Percentiles rank a stretch among this genome's conserved stretches.
Conservation (phyloP, 2,113 vertebrate genomes). For the Larimichthys polyactis region DNA sequence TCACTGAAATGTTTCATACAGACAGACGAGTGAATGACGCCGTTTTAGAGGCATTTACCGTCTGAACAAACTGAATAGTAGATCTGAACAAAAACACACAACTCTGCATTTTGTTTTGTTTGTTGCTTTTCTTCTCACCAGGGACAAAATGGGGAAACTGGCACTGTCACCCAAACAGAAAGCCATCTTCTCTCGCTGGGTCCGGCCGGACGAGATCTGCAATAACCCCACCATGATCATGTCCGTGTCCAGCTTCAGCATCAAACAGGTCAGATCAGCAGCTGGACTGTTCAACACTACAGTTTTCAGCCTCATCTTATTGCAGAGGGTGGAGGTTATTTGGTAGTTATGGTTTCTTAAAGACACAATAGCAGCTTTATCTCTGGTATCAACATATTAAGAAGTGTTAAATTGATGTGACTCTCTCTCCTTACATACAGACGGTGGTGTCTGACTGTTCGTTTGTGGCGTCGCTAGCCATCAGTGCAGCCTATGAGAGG, state of each 20-base stretch:
- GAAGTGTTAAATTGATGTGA: no score
- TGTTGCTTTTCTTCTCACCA: conserved; percentile 58
- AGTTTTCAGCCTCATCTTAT: background rate
- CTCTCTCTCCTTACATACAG: conserved; percentile 72
- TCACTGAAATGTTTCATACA: no score
- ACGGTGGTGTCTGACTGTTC: conserved; percentile 99
- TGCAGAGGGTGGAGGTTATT: background rate
- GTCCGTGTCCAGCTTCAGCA: conserved; percentile 99
- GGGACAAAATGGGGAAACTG: conserved; percentile 93
- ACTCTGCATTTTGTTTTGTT: background rate
- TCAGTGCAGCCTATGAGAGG: conserved; percentile 97
- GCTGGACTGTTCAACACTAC: background rate
- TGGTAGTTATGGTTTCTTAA: background rate
- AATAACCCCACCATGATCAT: conserved; percentile 98
- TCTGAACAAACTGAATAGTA: no score
- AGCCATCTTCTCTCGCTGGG: conserved; percentile 95
- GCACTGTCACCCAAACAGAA: conserved; percentile 97
- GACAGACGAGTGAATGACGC: no score
- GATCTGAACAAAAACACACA: background rate
- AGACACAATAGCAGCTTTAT: background rate
- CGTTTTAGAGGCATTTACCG: no score
- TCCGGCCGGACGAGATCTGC: conserved; percentile 94
- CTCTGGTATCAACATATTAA: background rate
- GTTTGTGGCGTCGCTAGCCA: conserved; percentile 96
- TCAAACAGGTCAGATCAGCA: conserved; percentile 91